Percentiles rank a stretch among this genome's conserved stretches.
Conservation (phyloP, 2,797 vertebrate species). For the Falco biarmicus region DNA sequence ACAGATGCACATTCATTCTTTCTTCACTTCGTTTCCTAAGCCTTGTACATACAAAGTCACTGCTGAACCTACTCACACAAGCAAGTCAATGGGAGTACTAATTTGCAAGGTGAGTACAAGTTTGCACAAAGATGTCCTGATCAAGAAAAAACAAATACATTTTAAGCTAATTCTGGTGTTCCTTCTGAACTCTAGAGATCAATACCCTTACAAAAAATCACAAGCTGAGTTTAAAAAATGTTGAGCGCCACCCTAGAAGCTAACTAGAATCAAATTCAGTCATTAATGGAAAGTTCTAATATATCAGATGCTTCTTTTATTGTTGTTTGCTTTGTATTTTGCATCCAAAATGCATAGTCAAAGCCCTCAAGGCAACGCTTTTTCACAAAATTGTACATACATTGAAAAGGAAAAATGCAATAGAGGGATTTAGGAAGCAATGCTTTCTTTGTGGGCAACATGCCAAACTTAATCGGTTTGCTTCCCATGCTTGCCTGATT, state of each 20-base stretch:
- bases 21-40: background rate
- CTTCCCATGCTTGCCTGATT: slow-evolving; percentile 43
- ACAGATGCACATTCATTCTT: background rate
- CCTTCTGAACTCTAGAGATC: background rate
- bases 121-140: background rate
- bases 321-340: background rate
- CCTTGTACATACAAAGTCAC: background rate
- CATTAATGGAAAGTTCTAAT: background rate
- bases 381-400: slow-evolving; percentile 30
- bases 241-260: background rate
- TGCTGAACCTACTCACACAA: accelerated
- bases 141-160: background rate
- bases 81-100: background rate
- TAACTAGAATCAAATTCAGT: background rate
- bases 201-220: background rate
- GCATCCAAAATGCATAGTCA: background rate
- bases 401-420: slow-evolving; percentile 33
- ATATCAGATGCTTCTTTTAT: background rate
- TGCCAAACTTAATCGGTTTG: slow-evolving; percentile 40
- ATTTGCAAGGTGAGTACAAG: background rate
- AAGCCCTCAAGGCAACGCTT: slow-evolving; percentile 8
- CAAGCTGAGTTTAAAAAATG: background rate
- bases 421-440: slow-evolving; percentile 9
- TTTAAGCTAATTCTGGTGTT: background rate
- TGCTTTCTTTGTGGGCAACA: slow-evolving; percentile 1